Evolutionary conservation across 2,113 vertebrate species (phyloP), one percentile per base, ranked within the genome.

Genomic region (Bostrychus sinensis): DNA sequence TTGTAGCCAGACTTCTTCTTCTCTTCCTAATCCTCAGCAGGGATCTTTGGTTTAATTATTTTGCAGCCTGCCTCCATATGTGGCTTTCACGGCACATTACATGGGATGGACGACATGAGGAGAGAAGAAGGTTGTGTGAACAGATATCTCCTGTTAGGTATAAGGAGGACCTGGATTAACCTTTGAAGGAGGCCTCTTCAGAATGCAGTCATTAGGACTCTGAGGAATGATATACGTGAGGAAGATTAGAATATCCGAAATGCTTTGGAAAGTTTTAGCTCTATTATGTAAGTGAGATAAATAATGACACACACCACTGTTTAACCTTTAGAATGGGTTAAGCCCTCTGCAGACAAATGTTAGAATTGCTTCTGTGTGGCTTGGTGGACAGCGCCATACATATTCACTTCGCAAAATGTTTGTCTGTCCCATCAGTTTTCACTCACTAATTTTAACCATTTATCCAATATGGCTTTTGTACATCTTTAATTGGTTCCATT

Each of bases 121-220:
- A 56, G 34, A 56, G 1, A 13, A n/a, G 48, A 14, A 28, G 48
- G 26, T n/a, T 23, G 14, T 3, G 25, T n/a, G 48, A 30, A 30
- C 23, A n/a, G 37, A 32, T 51, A 8, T 30, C 6, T 6, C 26
- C 48, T 28, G 23, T 5, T n/a, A 30, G 5, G 8, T 32, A 3
- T 32, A 32, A 32, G 30, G 30, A 30, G 61, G 62, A 77, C 60
- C 20, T 19, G 62, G 39, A 39, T 66, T 80, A 77, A 74, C 75
- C 71, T 70, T 76, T 79, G 39, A 53, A 54, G 50, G 23, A 61
- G 53, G 46, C 51, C 53, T 2, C 55, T 57, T 70, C 38, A 67
- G 64, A 74, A 72, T 59, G 19, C 77, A 70, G 70, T 58, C 54
- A 69, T 82, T 75, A 72, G 65, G 64, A 28, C 48, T 58, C 72